Percentiles rank a stretch among this genome's conserved stretches.
Conservation (phyloP, 2,888 invertebrate genomes). For the Platynereis dumerilii region DNA sequence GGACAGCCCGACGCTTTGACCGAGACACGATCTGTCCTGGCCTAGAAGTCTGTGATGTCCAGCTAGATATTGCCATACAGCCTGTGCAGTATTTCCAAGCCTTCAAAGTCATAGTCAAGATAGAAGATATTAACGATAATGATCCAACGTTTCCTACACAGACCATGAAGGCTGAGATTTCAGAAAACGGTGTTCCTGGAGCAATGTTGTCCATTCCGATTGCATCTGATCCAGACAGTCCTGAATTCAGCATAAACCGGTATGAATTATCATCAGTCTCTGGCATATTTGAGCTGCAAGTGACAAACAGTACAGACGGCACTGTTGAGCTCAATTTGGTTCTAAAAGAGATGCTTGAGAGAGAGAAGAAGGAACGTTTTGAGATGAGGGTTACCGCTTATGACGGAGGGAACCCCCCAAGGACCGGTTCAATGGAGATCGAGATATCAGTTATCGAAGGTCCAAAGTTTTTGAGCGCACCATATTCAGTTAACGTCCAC, state of each 20-base stretch:
- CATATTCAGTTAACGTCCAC: slow-evolving; percentile 8
- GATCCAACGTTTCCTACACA: slow-evolving; percentile 82
- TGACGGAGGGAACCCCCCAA: slow-evolving; percentile 15
- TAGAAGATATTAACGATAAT: slow-evolving; percentile 95
- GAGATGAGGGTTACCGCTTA: slow-evolving; percentile 14
- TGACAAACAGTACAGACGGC: slow-evolving; percentile 6
- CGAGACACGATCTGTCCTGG: slow-evolving; percentile 25
- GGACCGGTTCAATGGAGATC: slow-evolving; percentile 12
- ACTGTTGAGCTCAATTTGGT: slow-evolving; percentile 11
- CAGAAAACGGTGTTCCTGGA: slow-evolving; percentile 19
- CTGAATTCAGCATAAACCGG: not conserved
- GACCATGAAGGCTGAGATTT: slow-evolving; percentile 25
- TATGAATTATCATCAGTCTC: slow-evolving; percentile 13
- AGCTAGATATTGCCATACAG: slow-evolving; percentile 17
- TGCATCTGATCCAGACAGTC: slow-evolving; percentile 27
- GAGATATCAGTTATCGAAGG: slow-evolving; percentile 22
- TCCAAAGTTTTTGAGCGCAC: slow-evolving; percentile 12
- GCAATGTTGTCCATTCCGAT: slow-evolving; percentile 17
- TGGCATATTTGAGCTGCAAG: slow-evolving; percentile 9
- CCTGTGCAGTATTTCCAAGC: slow-evolving; percentile 24
- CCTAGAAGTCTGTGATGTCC: slow-evolving; percentile 14
- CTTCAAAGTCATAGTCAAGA: slow-evolving; percentile 76
- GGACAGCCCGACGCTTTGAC: slow-evolving; percentile 21
- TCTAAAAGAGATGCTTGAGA: slow-evolving; percentile 13
- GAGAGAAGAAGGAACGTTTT: slow-evolving; percentile 16